Evolutionary conservation across 2,888 invertebrate genomes (phyloP), one percentile per base, ranked within the genome.

Genomic region (Coremacera marginata): DNA sequence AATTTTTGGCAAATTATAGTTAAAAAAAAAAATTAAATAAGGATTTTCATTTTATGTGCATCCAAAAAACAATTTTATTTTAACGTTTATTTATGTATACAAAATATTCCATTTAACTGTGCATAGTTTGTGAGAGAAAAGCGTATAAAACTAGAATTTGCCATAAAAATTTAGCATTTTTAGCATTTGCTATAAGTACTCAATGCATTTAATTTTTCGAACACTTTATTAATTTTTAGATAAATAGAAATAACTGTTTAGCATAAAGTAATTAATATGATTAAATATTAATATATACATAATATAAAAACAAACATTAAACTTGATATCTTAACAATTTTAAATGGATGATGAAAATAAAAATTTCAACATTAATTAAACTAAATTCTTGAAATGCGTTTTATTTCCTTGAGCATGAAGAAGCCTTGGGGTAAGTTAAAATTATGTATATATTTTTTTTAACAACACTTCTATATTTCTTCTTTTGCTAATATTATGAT

Each of bases 261-360:
- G 73, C 25, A 73, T 62, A 60, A 49, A 73, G 44, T 22, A 34
- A 19, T 44, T 44, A 44, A 44, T 44, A 44, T 44, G 14, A 44
- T 44, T 44, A 7, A 11, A 11, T 44, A 44, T 44, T 11, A 8
- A 37, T 11, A 44, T 57, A 73, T 60, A 25, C 22, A 72, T 62
- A 31, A 63, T 63, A 51, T 31, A 31, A 27, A 25, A 63, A 73
- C n/a, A n/a, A 63, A 9, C 8, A 52, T 34, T 52, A 3, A 31
- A 57, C n/a, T 14, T 27, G 25, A 72, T 72, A 72, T 73, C 49
- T 73, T 49, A 63, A 73, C 63, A 73, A 63, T 73, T 73, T 63
- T 73, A 73, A 73, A 65, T 73, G 71, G 63, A 76, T 71, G 34
- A 60, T 71, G 57, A 67, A 67, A 49, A 71, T 63, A 52, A 73